Evolutionary conservation across 2,113 vertebrate species (phyloP).

Genomic region (Theristicus caerulescens): DNA sequence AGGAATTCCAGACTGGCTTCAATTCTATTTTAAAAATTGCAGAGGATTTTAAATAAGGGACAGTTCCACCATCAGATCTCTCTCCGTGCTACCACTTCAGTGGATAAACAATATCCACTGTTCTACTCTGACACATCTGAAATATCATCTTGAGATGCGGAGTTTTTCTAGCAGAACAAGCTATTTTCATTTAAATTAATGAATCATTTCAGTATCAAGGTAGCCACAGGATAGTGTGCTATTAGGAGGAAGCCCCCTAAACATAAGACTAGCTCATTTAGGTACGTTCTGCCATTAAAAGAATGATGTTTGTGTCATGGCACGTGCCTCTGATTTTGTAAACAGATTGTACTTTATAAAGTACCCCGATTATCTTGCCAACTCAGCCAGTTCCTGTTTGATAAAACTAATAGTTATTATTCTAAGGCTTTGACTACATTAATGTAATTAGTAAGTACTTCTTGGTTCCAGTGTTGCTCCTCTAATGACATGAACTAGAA

Average conservation of each 20-base stretch:
- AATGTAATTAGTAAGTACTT: neutral
- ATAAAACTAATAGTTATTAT: neutral
- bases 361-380: neutral
- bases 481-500: neutral
- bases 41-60: neutral
- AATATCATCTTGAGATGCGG: fast-evolving
- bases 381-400: neutral
- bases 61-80: neutral
- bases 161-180: neutral
- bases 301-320: neutral
- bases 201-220: neutral
- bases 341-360: neutral
- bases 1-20: neutral
- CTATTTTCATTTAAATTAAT: neutral
- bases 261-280: neutral
- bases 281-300: neutral
- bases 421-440: neutral
- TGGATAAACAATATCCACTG: neutral
- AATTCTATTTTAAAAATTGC: neutral
- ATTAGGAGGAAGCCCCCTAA: neutral
- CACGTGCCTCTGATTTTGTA: neutral
- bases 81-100: neutral
- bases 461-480: neutral
- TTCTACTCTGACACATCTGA: neutral
- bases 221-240: neutral